Evolutionary conservation across 2,797 vertebrate species (phyloP), one percentile per base, ranked within the genome.

Genomic region (Malurus splendens): DNA sequence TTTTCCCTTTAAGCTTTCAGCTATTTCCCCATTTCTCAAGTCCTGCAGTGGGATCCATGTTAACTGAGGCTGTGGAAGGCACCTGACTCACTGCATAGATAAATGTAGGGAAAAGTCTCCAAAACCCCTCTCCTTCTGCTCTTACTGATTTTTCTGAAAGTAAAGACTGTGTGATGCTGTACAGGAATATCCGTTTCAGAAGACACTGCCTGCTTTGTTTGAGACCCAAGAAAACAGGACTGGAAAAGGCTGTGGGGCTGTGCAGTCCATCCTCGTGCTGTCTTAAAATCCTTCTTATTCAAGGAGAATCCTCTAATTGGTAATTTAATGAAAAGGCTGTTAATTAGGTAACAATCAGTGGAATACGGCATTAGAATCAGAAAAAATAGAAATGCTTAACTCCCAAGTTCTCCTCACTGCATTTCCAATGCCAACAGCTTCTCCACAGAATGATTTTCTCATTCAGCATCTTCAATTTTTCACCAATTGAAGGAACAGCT

Each of bases 101-200:
- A n/a, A 47, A 67, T 0, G 1, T 7, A 85, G 33, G 48, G 27
- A 51, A 52, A 89, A 18, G 9, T 10, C 44, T 44, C 42, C 47
- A 27, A 50, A 47, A 8, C 0, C 0, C 1, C 4, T 8, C 10
- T 74, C 50, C 27, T 16, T 57, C 55, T 10, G 6, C 5, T 72
- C 42, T 62, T 13, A 19, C 7, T 6, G 62, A 30, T 38, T 59
- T 70, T 74, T 8, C 70, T 79, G 36, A 12, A 28, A 68, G 25
- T 12, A 8, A 44, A 44, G 45, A 16, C 6, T 23, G 8, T 30
- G n/a, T 16, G 74, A 72, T 41, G 68, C 11, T 71, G 28, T 3
- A 14, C 28, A 60, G 66, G 47, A 60, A 42, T 9, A 47, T 4
- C 42, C 16, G 16, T 57, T 61, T 41, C 4, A 4, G 41, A 68